Conservation (phyloP, 2,888 invertebrate genomes). For the Agrotis segetum region DNA sequence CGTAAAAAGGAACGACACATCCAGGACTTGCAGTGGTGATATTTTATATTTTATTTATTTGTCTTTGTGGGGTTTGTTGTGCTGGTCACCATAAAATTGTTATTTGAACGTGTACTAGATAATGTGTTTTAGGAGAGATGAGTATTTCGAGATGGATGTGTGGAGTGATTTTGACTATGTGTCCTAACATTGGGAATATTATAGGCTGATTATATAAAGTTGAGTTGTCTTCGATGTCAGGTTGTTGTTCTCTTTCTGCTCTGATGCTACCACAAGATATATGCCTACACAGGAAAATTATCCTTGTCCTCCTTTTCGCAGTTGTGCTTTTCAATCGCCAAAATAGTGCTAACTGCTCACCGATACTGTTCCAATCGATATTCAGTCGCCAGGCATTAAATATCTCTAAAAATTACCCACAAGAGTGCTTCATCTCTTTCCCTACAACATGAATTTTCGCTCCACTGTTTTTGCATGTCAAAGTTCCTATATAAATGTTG, state of each 20-base stretch:
- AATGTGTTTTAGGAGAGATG: too few species aligned
- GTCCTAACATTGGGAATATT: too few species aligned
- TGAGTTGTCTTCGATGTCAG: too few species aligned
- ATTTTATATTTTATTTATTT: slow-evolving; percentile 58
- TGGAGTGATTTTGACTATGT: too few species aligned
- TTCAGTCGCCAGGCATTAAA: neutral
- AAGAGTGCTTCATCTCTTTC: neutral
- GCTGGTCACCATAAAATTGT: slow-evolving; percentile 54
- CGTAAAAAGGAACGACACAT: slow-evolving; percentile 50
- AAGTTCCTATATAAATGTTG: slow-evolving; percentile 62
- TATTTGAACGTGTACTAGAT: slow-evolving; percentile 55
- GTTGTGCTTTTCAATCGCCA: neutral
- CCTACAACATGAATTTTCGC: slow-evolving; percentile 10
- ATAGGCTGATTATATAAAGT: too few species aligned
- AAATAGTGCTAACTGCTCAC: slow-evolving; percentile 7
- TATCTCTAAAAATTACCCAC: slow-evolving; percentile 8
- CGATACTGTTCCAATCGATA: neutral
- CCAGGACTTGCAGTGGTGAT: slow-evolving; percentile 35
- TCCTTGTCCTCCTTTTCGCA: too few species aligned
- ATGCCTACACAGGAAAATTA: neutral
- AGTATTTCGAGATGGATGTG: too few species aligned
- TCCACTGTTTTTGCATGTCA: slow-evolving; percentile 51
- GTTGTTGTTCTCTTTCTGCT: too few species aligned
- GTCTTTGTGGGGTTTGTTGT: slow-evolving; percentile 39
- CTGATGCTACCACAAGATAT: too few species aligned